Evolutionary conservation across 2,888 invertebrate genomes (phyloP).

Genomic region (Cephus nigrinus): DNA sequence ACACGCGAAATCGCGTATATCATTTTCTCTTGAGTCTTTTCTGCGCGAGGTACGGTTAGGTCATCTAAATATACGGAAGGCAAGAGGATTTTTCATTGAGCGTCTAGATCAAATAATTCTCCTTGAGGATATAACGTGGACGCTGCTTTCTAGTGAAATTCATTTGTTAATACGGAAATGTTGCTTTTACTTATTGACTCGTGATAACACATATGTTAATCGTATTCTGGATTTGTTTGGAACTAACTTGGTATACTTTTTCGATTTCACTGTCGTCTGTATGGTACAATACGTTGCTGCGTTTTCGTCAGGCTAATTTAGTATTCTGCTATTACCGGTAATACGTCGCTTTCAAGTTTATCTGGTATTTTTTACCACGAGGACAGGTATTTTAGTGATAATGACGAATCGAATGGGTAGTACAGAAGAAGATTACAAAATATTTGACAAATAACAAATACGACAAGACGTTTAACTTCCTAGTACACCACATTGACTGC

Average conservation of each 20-base stretch:
- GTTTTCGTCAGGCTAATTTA: not conserved
- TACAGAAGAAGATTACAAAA: not conserved
- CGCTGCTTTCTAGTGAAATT: not conserved
- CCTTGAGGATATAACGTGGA: not conserved
- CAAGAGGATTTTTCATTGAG: not conserved
- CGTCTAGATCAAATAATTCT: not conserved
- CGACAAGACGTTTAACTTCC: not conserved
- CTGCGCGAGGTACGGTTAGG: not conserved
- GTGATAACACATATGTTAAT: not conserved
- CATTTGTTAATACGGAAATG: not conserved
- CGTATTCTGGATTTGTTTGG: not conserved
- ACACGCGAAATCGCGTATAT: not conserved
- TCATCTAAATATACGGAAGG: not conserved
- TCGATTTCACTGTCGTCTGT: not conserved
- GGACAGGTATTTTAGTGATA: not conserved
- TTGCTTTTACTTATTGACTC: not conserved
- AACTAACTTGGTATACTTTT: not conserved
- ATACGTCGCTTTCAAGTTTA: not conserved
- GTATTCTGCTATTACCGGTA: not conserved
- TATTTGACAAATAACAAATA: not conserved
- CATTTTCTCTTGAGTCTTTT: not conserved
- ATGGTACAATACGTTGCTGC: not conserved
- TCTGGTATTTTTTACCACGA: not conserved
- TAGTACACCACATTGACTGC: not conserved
- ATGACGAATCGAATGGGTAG: not conserved